Evolutionary conservation across 2,797 vertebrate genomes (phyloP).

Genomic region (Tragelaphus eurycerus): DNA sequence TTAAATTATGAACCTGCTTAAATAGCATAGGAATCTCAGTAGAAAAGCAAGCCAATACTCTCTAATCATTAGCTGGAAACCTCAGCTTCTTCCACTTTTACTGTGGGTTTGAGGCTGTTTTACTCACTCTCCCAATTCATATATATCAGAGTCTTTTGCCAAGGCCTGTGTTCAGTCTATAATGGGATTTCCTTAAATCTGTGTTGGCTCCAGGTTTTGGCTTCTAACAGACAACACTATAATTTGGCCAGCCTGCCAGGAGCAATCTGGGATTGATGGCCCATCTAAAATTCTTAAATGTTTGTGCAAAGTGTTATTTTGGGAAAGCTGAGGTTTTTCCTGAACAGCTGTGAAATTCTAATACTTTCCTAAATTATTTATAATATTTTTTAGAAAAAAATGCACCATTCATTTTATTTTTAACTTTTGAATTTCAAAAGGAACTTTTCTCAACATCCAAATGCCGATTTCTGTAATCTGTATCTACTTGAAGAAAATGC

Average conservation of each 20-base stretch:
- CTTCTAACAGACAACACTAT: neutral
- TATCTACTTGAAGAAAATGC: neutral
- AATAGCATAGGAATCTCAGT: neutral
- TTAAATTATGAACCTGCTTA: neutral
- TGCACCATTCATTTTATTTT: constrained; percentile 55
- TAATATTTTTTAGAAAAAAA: constrained; percentile 53
- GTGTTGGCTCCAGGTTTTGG: neutral
- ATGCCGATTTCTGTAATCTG: neutral
- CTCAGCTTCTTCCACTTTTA: neutral
- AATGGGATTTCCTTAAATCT: neutral
- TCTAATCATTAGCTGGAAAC: neutral
- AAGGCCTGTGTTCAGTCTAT: neutral
- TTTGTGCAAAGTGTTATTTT: constrained; percentile 70
- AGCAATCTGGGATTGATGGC: constrained; percentile 45
- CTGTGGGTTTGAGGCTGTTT: neutral
- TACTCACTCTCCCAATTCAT: neutral
- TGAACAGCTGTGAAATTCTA: constrained; percentile 70
- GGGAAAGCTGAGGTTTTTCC: constrained; percentile 67
- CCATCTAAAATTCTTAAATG: constrained; percentile 53
- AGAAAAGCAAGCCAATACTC: neutral
- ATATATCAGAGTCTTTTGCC: neutral
- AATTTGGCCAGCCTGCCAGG: neutral
- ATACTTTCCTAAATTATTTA: constrained; percentile 69
- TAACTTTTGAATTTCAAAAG: constrained; percentile 48
- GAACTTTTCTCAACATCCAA: constrained; percentile 39